phyloP scores from a whole-genome alignment of 2,888 invertebrate species.

The Eupithecia centaureata region DNA sequence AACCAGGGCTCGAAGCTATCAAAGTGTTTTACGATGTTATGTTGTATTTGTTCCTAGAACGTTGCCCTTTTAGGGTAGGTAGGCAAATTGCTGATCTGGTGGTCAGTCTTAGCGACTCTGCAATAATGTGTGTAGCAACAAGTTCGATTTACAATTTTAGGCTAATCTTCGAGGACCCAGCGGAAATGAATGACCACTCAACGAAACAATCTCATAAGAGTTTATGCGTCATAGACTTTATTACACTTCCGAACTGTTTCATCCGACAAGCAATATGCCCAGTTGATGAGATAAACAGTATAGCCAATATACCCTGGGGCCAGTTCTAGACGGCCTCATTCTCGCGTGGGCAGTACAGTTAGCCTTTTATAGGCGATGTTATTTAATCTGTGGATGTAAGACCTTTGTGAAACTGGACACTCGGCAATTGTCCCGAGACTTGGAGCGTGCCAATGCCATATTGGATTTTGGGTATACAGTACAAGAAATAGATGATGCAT shows the following conservation, averaged over 20 bases:
- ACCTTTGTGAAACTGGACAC: slow-evolving; percentile 24
- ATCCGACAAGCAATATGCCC: slow-evolving; percentile 4
- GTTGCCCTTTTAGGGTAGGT: background rate
- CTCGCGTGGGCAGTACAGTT: slow-evolving; percentile 35
- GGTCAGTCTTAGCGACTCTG: background rate
- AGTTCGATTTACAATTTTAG: background rate
- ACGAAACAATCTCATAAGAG: background rate
- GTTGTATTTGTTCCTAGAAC: slow-evolving; percentile 15
- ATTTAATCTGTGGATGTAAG: slow-evolving; percentile 18
- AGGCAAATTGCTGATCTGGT: background rate
- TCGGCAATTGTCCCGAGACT: slow-evolving; percentile 16
- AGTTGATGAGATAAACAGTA: slow-evolving; percentile 17
- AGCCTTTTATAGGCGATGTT: slow-evolving; percentile 19
- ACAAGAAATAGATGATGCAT: background rate
- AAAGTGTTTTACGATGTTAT: slow-evolving; percentile 16
- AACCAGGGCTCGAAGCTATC: slow-evolving; percentile 20
- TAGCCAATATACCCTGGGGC: slow-evolving; percentile 31
- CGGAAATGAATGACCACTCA: background rate
- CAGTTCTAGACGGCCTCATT: slow-evolving; percentile 35
- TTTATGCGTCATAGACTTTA: slow-evolving; percentile 1
- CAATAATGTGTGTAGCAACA: background rate
- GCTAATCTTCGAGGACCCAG: background rate
- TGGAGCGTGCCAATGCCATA: slow-evolving; percentile 23
- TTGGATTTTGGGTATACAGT: background rate
- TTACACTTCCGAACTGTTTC: background rate